Base-by-base conservation (phyloP, 2,113 vertebrate species). In the Puma concolor region DNA sequence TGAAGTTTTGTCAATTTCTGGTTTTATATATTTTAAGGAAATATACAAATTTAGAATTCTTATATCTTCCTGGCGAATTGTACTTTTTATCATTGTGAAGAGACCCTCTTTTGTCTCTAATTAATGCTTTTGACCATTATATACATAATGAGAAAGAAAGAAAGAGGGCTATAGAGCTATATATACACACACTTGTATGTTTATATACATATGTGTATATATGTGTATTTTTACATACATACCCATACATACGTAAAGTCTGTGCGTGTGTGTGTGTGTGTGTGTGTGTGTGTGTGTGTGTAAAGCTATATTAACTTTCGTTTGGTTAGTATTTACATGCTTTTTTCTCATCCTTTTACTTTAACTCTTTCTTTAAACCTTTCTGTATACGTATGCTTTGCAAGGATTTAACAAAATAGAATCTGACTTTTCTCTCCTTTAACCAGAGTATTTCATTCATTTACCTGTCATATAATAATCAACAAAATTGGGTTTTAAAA, bases 311-410 rank as follows among this genome's bases (percentile, higher is more conserved):
- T 27, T 9, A 44, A 12, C 31, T 66, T 82, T 63, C 9, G 33
- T 76, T 77, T 60, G 25, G 38, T 84, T 69, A n/a, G 5, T 71
- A 23, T 89, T 85, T 90, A 80, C 29, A 80, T 23, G 14, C 15
- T 38, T 71, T 69, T 63, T 63, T 74, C 72, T 79, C 44, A 60
- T 80, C 16, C 52, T 80, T 86, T 90, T n/a, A 66, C 21, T 72
- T 82, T 67, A 83, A 93, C 50, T 80, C 74, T 91, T 88, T 74
- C 50, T 57, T 91, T 80, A 67, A 91, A 79, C 31, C 14, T 96
- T 79, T 72, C 31, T 72, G 23, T 25, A 76, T 41, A 25, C 33
- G 41, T 92, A 38, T 0, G 7, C 16, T 96, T 88, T 84, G 4
- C 77, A 10, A 48, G 74, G 36, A 71, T 69, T 96, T 83, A 72